Conservation (phyloP, 2,888 invertebrate species). For the Aleiodes leptofemur region DNA sequence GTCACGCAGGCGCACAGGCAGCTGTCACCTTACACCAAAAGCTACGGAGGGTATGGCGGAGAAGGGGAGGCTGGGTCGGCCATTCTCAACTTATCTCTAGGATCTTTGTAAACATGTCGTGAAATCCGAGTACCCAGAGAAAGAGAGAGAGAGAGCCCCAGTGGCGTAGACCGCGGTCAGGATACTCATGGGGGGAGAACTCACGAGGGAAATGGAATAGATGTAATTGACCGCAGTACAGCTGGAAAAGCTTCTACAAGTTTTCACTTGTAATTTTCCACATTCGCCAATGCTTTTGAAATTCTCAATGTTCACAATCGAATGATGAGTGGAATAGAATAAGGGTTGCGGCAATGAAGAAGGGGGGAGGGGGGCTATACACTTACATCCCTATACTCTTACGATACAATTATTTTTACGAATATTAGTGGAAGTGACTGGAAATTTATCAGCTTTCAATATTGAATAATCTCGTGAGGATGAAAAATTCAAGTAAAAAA, state of each 20-base stretch:
- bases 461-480: neutral
- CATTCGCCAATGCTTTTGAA: neutral
- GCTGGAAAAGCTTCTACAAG: neutral
- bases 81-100: slow-evolving; percentile 76
- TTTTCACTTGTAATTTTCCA: neutral
- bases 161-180: slow-evolving; percentile 71
- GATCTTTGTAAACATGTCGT: slow-evolving; percentile 76
- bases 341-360: too few species aligned
- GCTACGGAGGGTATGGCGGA: slow-evolving; percentile 61
- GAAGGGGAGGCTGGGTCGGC: slow-evolving; percentile 69
- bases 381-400: too few species aligned
- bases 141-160: slow-evolving; percentile 52
- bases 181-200: slow-evolving; percentile 55
- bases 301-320: neutral
- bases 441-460: neutral
- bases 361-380: too few species aligned
- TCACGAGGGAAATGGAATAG: slow-evolving; percentile 5
- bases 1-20: slow-evolving; percentile 72
- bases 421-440: too few species aligned
- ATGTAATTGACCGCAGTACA: slow-evolving; percentile 31
- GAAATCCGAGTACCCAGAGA: slow-evolving; percentile 74
- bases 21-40: slow-evolving; percentile 75
- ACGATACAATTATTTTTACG: too few species aligned
- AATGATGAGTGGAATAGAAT: neutral
- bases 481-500: slow-evolving; percentile 32